Evolutionary conservation across 2,888 invertebrate species (phyloP), one percentile per base, ranked within the genome.

Genomic region (Lampropteryx suffumata): DNA sequence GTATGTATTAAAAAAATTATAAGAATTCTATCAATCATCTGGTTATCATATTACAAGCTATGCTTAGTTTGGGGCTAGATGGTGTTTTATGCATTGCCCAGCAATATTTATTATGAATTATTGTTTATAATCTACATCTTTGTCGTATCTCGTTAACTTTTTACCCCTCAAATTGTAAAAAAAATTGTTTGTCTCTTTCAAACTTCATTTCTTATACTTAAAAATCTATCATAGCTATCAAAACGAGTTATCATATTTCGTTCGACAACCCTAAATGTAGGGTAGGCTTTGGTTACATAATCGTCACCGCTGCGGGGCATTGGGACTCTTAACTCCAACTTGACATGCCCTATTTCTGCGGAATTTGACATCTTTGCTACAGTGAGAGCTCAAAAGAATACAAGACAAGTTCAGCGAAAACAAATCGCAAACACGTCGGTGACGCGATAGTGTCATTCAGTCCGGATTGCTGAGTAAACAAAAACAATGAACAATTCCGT

Each of bases 341-440:
- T 86, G 84, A 84, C 85, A 85, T 72, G 84, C 76, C 82, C 84
- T 82, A 85, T 85, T 84, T 86, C 80, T 78, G 72, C 63, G 72
- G 69, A 75, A 79, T 81, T 79, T 77, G 81, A 84, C 84, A 79
- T 82, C 77, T 80, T 73, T 74, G 67, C 75, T 69, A 69, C 73
- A 79, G 76, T 67, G 70, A 73, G 64, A 59, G 65, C 58, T 64
- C 63, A 64, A 62, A 65, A 63, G 63, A 56, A 55, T 57, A 56
- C 48, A 54, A 57, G 56, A 52, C n/a, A 54, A 51, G 53, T 44
- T 41, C 45, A 29, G 40, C 21, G 27, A 41, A 47, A 41, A 51
- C 41, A 59, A 57, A 50, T 48, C 54, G 50, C 57, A 61, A 56
- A 59, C 44, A 57, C 52, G 46, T 46, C 30, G 32, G 17, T 28